Evolutionary conservation across 2,888 invertebrate genomes (phyloP), one percentile per base, ranked within the genome.

Genomic region (Acanthacorydalis orientalis): DNA sequence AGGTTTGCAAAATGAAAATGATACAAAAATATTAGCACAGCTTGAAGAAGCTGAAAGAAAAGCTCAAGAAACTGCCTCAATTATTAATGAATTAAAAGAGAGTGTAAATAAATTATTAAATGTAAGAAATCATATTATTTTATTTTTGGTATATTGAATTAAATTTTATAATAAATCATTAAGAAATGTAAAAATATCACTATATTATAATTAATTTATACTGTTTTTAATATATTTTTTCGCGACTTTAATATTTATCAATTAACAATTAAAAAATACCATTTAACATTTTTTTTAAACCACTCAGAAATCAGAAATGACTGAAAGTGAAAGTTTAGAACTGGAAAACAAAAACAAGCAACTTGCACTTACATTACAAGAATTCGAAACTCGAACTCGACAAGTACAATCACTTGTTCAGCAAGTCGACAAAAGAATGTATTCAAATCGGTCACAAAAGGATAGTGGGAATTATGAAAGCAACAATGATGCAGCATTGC

Each of bases 321-420:
- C 73, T 1, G 73, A 76, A 41, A 64, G 64, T 1, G 80, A 81
- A 54, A 69, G 74, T 1, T 63, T 63, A 48, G 69, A 70, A 52
- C 59, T 80, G 9, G 71, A 73, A 32, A 68, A 72, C 35, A 70
- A 76, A 44, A 78, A 78, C 53, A 68, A 69, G 31, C 59, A 72
- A 48, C 61, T 80, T 1, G 70, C 75, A 46, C 64, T 69, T 3
- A 78, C 78, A 56, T 70, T 80, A 68, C 68, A 69, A 15, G 67
- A 77, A 38, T 74, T 80, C 50, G 78, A 79, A 52, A 64, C 68
- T 14, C 72, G 78, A 50, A 79, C 78, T 0, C 69, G 67, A 55
- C 68, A 65, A 41, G 66, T 80, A 37, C 75, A 77, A 58, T 64
- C 65, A 48, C 57, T 77, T 12, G 68, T 77, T 11, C 71, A 68